Percentiles rank a stretch among this genome's conserved stretches.
phyloP scores from a whole-genome alignment of 2,113 vertebrate genomes.

The Oreochromis spilurus region DNA sequence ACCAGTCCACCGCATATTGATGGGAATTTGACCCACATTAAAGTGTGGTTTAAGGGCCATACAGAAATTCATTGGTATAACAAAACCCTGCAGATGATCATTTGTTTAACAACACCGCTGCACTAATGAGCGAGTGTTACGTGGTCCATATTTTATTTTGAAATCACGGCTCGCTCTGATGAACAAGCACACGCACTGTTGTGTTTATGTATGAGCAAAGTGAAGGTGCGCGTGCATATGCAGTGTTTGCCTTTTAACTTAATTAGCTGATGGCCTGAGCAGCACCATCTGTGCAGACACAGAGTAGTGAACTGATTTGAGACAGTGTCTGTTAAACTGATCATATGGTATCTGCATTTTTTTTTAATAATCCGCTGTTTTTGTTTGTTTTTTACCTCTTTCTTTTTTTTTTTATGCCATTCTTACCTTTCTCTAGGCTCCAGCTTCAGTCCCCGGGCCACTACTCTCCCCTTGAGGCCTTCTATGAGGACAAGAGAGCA shows the following conservation, averaged over 20 bases:
- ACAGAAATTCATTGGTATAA: background rate
- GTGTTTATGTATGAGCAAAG: background rate
- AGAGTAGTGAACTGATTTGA: background rate
- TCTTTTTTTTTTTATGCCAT: background rate
- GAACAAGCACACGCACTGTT: background rate
- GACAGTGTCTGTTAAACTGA: background rate
- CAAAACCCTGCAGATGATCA: background rate
- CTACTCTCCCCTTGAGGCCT: slow-evolving; percentile 89
- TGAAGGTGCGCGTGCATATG: background rate
- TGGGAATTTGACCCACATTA: background rate
- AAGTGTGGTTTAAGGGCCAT: background rate
- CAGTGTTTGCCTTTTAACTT: background rate
- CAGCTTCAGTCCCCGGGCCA: slow-evolving; percentile 90
- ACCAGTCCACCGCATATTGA: background rate
- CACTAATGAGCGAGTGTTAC: background rate
- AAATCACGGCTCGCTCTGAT: background rate
- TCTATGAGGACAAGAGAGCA: slow-evolving; percentile 95
- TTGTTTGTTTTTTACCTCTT: background rate
- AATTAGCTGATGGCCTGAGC: background rate
- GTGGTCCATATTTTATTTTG: background rate
- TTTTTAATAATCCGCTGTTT: fast-evolving
- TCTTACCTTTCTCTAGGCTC: slow-evolving; percentile 71
- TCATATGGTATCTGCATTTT: background rate
- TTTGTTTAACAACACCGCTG: background rate
- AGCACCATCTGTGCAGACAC: background rate